Conservation (phyloP, 2,797 vertebrate species). For the Philypnodon macrostomus region DNA sequence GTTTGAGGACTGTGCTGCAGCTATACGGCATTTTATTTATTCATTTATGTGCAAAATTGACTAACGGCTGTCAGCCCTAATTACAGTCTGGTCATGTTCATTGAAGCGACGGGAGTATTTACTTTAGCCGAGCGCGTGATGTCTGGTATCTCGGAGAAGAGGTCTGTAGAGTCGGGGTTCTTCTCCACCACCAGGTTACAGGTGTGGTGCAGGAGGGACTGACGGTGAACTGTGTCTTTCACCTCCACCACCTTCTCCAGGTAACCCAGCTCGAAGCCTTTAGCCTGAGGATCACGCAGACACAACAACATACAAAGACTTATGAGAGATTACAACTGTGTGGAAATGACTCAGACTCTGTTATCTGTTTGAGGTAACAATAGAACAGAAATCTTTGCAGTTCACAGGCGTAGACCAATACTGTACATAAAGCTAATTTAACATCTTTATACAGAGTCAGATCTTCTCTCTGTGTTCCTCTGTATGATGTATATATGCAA, state of each 20-base stretch:
- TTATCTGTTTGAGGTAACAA: neutral
- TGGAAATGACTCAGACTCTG: neutral
- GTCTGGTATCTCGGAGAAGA: conserved; percentile 92
- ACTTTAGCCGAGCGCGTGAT: conserved; percentile 90
- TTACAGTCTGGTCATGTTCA: too few species aligned
- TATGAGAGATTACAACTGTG: neutral
- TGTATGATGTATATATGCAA: too few species aligned
- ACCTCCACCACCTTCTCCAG: conserved; percentile 96
- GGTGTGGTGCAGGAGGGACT: conserved; percentile 90
- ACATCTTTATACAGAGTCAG: too few species aligned
- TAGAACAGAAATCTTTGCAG: neutral
- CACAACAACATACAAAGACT: conserved; percentile 15
- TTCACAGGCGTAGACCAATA: neutral
- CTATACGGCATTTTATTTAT: too few species aligned
- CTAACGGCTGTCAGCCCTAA: too few species aligned
- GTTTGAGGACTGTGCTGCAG: too few species aligned
- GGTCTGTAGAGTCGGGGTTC: conserved; percentile 85
- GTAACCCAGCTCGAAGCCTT: conserved; percentile 92
- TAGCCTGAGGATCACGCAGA: conserved; percentile 72
- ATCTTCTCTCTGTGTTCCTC: too few species aligned
- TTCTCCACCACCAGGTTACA: conserved; percentile 87
- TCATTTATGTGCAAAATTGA: too few species aligned
- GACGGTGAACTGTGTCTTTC: conserved; percentile 93
- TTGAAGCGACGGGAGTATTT: neutral
- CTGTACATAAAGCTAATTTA: too few species aligned